These are phyloP conservation scores for Halichondria panicea DNA, from an alignment of 37 sponge, comb jelly and placozoan genomes.

Conservation along the genomic window DNA sequence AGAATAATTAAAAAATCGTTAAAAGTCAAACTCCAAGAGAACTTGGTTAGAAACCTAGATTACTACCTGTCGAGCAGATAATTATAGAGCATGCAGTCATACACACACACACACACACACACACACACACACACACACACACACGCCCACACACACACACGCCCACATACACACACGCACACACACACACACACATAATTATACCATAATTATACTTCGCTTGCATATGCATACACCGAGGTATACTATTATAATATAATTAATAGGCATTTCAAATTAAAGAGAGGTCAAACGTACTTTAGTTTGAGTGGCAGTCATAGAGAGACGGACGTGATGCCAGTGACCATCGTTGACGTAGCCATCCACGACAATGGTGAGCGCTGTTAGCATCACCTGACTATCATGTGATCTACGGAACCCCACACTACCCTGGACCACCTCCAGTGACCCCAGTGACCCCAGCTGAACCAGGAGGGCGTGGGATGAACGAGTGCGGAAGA, in stretches of 20 bases:
- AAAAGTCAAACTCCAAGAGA: too few species aligned
- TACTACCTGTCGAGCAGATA: too few species aligned
- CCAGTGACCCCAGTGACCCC: slow-evolving; percentile 9
- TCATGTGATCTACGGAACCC: neutral
- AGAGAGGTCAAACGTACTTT: neutral
- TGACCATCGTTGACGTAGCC: slow-evolving; percentile 34
- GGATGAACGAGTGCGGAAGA: slow-evolving; percentile 3
- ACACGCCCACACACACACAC: too few species aligned
- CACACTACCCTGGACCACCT: slow-evolving; percentile 33
- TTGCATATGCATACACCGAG: too few species aligned
- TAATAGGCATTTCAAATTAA: neutral
- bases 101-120: too few species aligned
- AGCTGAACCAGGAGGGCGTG: slow-evolving; percentile 9
- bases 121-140: too few species aligned
- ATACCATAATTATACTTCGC: too few species aligned
- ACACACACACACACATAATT: too few species aligned
- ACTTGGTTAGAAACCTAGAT: too few species aligned
- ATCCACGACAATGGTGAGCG: slow-evolving; percentile 20
- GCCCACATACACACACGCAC: too few species aligned
- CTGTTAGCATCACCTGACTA: neutral
- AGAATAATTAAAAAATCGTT: too few species aligned
- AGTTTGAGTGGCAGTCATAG: neutral
- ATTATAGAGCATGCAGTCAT: too few species aligned
- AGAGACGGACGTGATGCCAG: slow-evolving; percentile 35
- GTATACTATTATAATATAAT: neutral